Conservation (phyloP, 2,888 invertebrate species). For the Pollenia amentaria region DNA sequence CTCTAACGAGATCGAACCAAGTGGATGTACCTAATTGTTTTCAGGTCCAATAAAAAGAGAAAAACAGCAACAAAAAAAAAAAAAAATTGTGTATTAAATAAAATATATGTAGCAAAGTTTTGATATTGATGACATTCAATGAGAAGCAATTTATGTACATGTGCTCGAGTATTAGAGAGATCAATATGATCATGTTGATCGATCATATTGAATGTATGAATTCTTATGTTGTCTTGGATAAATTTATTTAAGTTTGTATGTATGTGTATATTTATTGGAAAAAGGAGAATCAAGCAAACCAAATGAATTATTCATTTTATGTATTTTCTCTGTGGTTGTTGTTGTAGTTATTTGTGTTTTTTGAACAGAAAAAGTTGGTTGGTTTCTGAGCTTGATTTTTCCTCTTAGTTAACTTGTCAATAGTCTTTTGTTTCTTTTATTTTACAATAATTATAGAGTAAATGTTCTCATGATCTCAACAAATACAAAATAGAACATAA, state of each 20-base stretch:
- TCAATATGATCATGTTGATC: slow-evolving; percentile 34
- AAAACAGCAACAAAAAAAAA: neutral
- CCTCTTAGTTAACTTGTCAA: slow-evolving; percentile 69
- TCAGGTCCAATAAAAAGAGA: neutral
- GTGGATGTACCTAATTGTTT: slow-evolving; percentile 8
- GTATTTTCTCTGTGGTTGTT: slow-evolving; percentile 37
- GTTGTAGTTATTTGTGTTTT: slow-evolving; percentile 55
- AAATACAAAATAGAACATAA: slow-evolving; percentile 47
- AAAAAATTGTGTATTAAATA: slow-evolving; percentile 10
- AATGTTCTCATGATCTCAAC: slow-evolving; percentile 72
- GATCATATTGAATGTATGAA: slow-evolving; percentile 21
- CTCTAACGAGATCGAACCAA: slow-evolving; percentile 22
- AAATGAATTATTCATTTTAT: slow-evolving; percentile 73
- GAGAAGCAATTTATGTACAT: slow-evolving; percentile 58
- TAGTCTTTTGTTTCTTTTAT: slow-evolving; percentile 54
- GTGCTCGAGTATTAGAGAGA: slow-evolving; percentile 40
- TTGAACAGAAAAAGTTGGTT: slow-evolving; percentile 25
- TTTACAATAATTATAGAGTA: slow-evolving; percentile 72
- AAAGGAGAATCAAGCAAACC: slow-evolving; percentile 59
- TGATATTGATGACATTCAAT: slow-evolving; percentile 66
- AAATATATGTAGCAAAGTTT: slow-evolving; percentile 58
- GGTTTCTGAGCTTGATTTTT: slow-evolving; percentile 48
- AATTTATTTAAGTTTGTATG: neutral
- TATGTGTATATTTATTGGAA: slow-evolving; percentile 14
- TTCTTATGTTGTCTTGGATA: neutral